Evolutionary conservation across 2,888 invertebrate species (phyloP).

Genomic region (Ennomos fuscantarius): DNA sequence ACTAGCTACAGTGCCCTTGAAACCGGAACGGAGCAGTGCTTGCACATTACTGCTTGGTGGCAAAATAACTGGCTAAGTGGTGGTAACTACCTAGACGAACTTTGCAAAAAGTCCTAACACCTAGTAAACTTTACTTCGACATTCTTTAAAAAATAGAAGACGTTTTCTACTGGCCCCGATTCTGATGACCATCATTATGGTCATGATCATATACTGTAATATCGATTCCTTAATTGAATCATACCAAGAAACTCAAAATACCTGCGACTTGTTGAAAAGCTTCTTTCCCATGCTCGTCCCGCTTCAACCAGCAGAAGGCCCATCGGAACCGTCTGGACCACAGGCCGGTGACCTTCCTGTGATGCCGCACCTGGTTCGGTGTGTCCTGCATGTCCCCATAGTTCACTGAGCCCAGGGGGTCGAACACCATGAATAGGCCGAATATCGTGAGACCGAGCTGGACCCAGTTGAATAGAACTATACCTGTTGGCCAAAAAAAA

Average conservation of each 20-base stretch:
- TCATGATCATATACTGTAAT: too few species aligned
- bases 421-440: slow-evolving; percentile 92
- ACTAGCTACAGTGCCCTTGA: too few species aligned
- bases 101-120: too few species aligned
- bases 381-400: slow-evolving; percentile 87
- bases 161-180: too few species aligned
- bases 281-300: slow-evolving; percentile 91
- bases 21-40: too few species aligned
- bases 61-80: too few species aligned
- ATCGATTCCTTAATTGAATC: too few species aligned
- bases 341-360: slow-evolving; percentile 88
- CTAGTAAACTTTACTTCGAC: too few species aligned
- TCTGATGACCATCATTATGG: too few species aligned
- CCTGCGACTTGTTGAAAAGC: slow-evolving; percentile 93
- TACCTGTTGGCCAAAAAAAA: slow-evolving; percentile 72
- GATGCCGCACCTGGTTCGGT: slow-evolving; percentile 87
- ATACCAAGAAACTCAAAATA: slow-evolving; percentile 45
- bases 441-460: slow-evolving; percentile 90
- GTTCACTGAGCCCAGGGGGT: slow-evolving; percentile 90
- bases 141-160: too few species aligned
- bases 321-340: slow-evolving; percentile 91
- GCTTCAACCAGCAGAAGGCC: slow-evolving; percentile 90
- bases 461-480: slow-evolving; percentile 93
- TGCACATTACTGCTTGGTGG: too few species aligned
- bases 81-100: too few species aligned